phyloP scores from a whole-genome alignment of 2,888 invertebrate genomes.

The Emesis furor region DNA sequence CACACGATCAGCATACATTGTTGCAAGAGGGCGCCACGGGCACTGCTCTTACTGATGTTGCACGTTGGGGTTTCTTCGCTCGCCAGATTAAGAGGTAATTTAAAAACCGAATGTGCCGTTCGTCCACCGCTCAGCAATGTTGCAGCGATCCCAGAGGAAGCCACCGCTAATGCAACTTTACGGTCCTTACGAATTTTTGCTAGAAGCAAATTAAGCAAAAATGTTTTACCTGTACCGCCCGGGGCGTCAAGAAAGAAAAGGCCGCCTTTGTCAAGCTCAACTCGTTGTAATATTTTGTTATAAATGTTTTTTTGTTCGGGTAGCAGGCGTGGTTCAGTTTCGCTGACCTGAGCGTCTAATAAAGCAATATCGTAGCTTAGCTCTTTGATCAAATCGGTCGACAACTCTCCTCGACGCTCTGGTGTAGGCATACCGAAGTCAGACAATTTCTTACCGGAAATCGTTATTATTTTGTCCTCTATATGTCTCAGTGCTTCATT shows the following conservation, averaged over 20 bases:
- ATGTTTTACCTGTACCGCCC: conserved; percentile 52
- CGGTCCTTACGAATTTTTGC: conserved; percentile 56
- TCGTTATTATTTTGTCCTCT: no score
- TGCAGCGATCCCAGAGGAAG: background rate
- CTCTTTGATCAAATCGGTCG: no score
- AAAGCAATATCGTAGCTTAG: no score
- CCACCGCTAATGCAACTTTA: conserved; percentile 55
- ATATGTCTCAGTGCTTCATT: no score
- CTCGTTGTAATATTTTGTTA: no score
- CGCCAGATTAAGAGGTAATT: conserved; percentile 58
- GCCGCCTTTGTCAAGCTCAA: conserved; percentile 37
- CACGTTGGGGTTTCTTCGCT: conserved; percentile 64
- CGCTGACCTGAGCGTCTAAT: no score
- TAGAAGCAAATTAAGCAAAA: conserved; percentile 51
- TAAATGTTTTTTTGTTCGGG: no score
- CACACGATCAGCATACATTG: conserved; percentile 43
- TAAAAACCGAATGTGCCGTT: conserved; percentile 47
- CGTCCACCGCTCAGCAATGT: conserved; percentile 12
- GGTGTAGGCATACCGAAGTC: no score
- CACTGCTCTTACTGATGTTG: conserved; percentile 65
- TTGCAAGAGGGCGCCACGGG: conserved; percentile 50
- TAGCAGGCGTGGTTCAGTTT: no score
- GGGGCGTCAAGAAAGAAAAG: conserved; percentile 42
- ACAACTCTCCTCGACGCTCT: no score
- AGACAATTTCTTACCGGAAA: no score